Evolutionary conservation across 2,888 invertebrate genomes (phyloP), one percentile per base, ranked within the genome.

Genomic region (Theristus sp.): DNA sequence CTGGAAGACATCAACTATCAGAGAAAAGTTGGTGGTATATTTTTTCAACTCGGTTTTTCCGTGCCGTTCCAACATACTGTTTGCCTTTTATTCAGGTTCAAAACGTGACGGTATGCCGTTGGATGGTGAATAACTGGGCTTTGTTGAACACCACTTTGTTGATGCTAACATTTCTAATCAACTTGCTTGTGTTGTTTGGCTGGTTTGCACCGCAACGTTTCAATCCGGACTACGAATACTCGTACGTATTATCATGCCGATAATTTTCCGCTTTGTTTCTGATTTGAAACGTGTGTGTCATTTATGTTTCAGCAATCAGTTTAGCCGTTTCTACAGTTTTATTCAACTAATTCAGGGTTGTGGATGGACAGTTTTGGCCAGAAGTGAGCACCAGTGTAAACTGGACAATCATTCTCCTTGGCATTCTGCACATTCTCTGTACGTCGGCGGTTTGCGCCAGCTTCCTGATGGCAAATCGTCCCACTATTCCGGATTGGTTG

Each of bases 1-100:
- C 71, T 74, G 55, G 64, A 68, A n/a, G 75, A 75, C 65, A 75
- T 75, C 59, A 71, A 71, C 62, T 74, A 73, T 61, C 74, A 74
- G 62, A 66, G 72, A 22, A 30, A 54, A 54, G 71, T 58, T 1
- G 38, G 38, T 38, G 38, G 38, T 38, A 38, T 17, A 38, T 17
- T 13, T 38, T 6, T 13, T 13, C 38, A 13, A 17, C 38, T 17
- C 38, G 17, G 17, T 17, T 17, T 6, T 38, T 38, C n/a, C n/a
- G n/a, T 38, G 38, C 38, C 38, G 10, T 13, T 13, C 38, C 17
- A 38, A 38, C 17, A 38, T 13, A 17, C 2, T n/a, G n/a, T n/a
- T n/a, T n/a, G n/a, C n/a, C n/a, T n/a, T n/a, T n/a, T 13, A 20
- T 52, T 6, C 53, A 58, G 58, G 54, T 75, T 6, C 65, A 72